Percentiles rank a stretch among this genome's conserved stretches.
phyloP scores from a whole-genome alignment of 2,797 vertebrate species.

The Discoglossus pictus region DNA sequence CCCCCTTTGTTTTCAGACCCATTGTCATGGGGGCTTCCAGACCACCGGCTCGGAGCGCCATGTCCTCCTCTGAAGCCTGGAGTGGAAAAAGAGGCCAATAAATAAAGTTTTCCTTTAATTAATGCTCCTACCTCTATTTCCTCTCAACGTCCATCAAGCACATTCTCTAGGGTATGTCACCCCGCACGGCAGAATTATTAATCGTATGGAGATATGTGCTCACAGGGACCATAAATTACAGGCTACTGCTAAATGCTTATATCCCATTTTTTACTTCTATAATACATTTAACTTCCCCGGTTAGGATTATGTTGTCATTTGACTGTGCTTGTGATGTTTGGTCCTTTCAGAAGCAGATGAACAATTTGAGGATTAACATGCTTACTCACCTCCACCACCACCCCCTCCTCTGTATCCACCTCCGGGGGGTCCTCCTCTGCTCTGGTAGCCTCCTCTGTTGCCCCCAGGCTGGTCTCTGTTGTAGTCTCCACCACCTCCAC shows the following conservation, averaged over 20 bases:
- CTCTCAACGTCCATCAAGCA: too few species aligned
- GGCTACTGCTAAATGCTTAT: too few species aligned
- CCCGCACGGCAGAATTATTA: too few species aligned
- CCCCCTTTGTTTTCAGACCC: slow-evolving; percentile 73
- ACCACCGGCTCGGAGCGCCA: slow-evolving; percentile 85
- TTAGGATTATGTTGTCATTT: too few species aligned
- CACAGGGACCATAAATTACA: too few species aligned
- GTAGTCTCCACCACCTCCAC: slow-evolving; percentile 64
- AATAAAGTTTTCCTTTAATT: not conserved
- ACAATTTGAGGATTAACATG: too few species aligned
- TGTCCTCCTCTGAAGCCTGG: slow-evolving; percentile 76
- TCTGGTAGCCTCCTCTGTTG: slow-evolving; percentile 73
- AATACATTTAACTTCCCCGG: too few species aligned
- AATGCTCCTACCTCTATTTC: not conserved
- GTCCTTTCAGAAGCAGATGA: too few species aligned
- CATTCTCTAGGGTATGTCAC: too few species aligned
- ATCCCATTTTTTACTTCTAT: too few species aligned
- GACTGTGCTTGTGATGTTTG: too few species aligned
- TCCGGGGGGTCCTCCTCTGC: slow-evolving; percentile 71
- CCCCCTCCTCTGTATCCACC: slow-evolving; percentile 64
- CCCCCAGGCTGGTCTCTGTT: slow-evolving; percentile 59
- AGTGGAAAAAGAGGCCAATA: not conserved
- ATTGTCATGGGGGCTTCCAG: slow-evolving; percentile 74
- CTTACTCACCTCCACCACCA: slow-evolving; percentile 37
- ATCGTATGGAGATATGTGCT: too few species aligned